A percentile compares a stretch with the other conserved stretches of the same genome.
These are phyloP conservation scores for Andrena bucephala DNA, from an alignment of 2,888 invertebrate species.

Conservation along the genomic window DNA sequence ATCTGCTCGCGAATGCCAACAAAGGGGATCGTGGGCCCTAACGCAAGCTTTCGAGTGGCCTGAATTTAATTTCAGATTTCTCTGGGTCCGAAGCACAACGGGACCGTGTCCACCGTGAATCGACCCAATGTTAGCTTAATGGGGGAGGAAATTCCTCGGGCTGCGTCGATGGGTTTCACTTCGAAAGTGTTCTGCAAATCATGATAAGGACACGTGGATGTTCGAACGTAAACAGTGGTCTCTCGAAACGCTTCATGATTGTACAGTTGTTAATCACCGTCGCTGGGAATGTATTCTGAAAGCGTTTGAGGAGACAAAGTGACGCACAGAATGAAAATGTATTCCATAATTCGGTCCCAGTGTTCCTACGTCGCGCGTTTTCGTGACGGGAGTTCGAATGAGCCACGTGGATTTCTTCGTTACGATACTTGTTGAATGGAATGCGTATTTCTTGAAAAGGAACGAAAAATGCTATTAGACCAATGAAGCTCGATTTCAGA, in stretches of 20 bases:
- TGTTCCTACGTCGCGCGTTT: constrained; percentile 4
- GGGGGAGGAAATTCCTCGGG: neutral
- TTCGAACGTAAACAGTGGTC: neutral
- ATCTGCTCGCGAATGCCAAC: neutral
- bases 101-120: neutral
- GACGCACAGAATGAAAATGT: constrained; percentile 36
- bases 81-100: neutral
- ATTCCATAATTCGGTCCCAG: constrained; percentile 38
- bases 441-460: neutral
- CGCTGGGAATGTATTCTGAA: constrained; percentile 24
- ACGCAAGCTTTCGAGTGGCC: constrained; percentile 5
- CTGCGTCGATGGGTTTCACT: neutral
- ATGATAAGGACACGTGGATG: neutral
- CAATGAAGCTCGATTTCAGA: neutral
- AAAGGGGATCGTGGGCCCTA: neutral
- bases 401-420: neutral
- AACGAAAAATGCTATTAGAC: neutral
- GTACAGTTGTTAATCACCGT: neutral
- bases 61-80: constrained; percentile 14
- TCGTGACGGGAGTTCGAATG: constrained; percentile 48
- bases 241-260: neutral
- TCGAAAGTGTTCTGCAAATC: neutral
- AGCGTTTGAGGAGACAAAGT: constrained; percentile 39
- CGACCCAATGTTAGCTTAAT: neutral
- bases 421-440: neutral